Base-by-base conservation (phyloP, 2,797 vertebrate genomes). In the Cossypha polioptera region DNA sequence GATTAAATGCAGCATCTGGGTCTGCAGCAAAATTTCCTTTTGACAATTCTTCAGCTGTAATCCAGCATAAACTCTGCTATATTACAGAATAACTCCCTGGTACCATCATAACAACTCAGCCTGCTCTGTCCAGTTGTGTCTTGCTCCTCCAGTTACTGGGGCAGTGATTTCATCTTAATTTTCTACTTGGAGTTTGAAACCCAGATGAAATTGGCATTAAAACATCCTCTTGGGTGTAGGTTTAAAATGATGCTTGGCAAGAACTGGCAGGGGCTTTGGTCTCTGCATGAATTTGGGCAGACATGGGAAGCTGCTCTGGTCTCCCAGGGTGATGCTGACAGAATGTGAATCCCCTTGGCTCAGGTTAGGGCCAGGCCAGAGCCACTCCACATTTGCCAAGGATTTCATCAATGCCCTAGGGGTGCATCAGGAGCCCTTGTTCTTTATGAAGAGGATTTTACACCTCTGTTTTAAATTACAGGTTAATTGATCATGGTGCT, bases 311-410 rank as follows among this genome's bases (percentile, higher is more conserved):
- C 26, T 19, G 31, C 22, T 36, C n/a, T 19, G 43, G 8, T 25
- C 3, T 35, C 28, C 8, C 21, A 3, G 43, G 16, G 33, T 7
- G 29, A 18, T 24, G 3, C 12, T 38, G 33, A 81, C 58, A 75
- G 40, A 24, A 7, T 0, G 1, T 2, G 4, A 29, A 13, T 62
- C 38, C 58, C n/a, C 19, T 31, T 19, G 1, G 0, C 50, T 50
- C 5, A 17, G 16, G 5, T 33, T 3, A 33, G 43, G 26, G 31
- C 47, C 29, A 19, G 25, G 42, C 7, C 74, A 62, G 35, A 59
- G 65, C 58, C 35, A 25, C 26, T 51, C 36, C 29, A 6, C 29
- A 1, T 33, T 57, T 66, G 19, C 43, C 59, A 88, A 57, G 65
- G 57, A 48, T 47, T 76, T 67, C 19, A 77, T 38, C 76, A 61